Evolutionary conservation across 2,888 invertebrate genomes (phyloP).

Genomic region (Cerceris ruficornis): DNA sequence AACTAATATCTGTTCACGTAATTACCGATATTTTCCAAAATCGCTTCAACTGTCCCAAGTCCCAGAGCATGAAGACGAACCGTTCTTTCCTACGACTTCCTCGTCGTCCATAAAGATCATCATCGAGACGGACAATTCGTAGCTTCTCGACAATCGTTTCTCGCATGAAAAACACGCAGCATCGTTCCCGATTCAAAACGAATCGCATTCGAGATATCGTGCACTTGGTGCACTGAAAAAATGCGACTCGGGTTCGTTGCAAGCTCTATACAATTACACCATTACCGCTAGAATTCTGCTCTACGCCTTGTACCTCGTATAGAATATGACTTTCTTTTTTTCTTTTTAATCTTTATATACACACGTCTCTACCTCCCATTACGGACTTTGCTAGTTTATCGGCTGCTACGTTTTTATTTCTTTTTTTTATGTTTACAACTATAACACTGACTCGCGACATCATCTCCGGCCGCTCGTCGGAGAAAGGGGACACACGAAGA

Average conservation of each 20-base stretch:
- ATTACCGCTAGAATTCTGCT: slow-evolving; percentile 57
- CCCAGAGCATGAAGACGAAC: too few species aligned
- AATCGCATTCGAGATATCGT: slow-evolving; percentile 3
- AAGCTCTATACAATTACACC: slow-evolving; percentile 71
- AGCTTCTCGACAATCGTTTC: neutral
- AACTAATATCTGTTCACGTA: too few species aligned
- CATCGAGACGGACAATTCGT: too few species aligned
- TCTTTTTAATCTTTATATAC: slow-evolving; percentile 73
- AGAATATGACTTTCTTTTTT: slow-evolving; percentile 78
- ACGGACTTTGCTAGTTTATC: slow-evolving; percentile 67
- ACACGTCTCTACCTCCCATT: slow-evolving; percentile 67
- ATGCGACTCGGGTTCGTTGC: slow-evolving; percentile 64
- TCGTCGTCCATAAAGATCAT: neutral
- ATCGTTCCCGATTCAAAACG: slow-evolving; percentile 26
- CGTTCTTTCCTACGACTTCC: neutral
- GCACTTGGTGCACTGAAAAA: slow-evolving; percentile 27
- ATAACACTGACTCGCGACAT: slow-evolving; percentile 58
- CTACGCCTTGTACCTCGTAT: slow-evolving; percentile 62
- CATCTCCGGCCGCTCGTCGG: neutral
- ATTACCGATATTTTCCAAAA: too few species aligned
- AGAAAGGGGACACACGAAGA: too few species aligned
- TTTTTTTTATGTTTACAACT: slow-evolving; percentile 55
- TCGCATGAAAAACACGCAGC: slow-evolving; percentile 16
- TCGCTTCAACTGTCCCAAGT: too few species aligned
- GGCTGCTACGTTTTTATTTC: slow-evolving; percentile 57